phyloP scores from a whole-genome alignment of 2,113 vertebrate species.

The Kryptolebias marmoratus region DNA sequence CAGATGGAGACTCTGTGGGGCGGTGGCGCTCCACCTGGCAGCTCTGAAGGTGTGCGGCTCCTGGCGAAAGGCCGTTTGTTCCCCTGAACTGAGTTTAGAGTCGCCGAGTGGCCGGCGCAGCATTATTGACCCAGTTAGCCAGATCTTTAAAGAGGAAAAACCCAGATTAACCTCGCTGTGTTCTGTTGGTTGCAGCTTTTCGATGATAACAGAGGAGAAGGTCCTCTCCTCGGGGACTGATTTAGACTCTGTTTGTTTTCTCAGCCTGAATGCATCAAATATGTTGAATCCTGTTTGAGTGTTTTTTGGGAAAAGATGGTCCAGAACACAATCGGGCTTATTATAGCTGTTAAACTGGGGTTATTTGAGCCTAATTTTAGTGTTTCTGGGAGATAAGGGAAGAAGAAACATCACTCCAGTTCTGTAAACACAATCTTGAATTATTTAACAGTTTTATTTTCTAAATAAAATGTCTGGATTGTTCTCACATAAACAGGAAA shows the following conservation, averaged over 20 bases:
- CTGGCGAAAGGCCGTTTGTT: no score
- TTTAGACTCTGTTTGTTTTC: not conserved
- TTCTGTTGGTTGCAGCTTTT: not conserved
- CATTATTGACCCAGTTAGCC: no score
- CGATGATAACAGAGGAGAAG: no score
- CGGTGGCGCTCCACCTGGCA: conserved; percentile 8
- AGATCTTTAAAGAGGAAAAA: not conserved
- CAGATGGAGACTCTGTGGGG: not conserved
- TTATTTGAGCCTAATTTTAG: not conserved
- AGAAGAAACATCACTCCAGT: conserved; percentile 1
- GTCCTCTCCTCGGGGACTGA: not conserved
- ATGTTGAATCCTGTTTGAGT: not conserved
- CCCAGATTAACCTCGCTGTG: not conserved
- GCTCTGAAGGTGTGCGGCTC: not conserved
- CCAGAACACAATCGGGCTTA: not conserved
- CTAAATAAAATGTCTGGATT: not conserved
- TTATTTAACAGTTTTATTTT: not conserved
- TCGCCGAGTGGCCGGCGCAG: not conserved
- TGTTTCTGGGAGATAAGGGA: not conserved
- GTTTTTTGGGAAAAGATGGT: not conserved
- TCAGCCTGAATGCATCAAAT: not conserved
- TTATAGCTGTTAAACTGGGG: not conserved
- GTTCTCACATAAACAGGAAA: not conserved
- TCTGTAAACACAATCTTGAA: not conserved
- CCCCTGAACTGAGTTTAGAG: not conserved